Percentiles rank a stretch among this genome's conserved stretches.
Conservation (phyloP, 2,797 vertebrate genomes). For the Sitta carolinensis region DNA sequence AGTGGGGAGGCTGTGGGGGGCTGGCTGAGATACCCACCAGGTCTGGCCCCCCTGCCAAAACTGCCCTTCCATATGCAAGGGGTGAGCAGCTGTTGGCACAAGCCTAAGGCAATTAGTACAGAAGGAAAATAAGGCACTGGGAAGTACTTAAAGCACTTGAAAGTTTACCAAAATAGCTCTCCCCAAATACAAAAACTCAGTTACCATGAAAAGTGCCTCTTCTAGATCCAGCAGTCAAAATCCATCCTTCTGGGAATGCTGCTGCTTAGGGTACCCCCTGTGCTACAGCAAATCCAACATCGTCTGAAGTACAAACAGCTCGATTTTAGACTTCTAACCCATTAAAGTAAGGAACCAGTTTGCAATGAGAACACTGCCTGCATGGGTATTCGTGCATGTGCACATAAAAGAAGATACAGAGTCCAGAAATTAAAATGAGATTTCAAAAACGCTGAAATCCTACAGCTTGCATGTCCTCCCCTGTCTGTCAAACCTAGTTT, state of each 20-base stretch:
- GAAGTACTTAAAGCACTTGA: neutral
- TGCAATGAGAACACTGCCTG: neutral
- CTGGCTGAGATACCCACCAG: neutral
- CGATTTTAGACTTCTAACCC: neutral
- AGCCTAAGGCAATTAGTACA: neutral
- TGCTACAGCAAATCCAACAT: neutral
- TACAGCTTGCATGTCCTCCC: conserved; percentile 48
- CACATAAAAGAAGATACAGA: conserved; percentile 13
- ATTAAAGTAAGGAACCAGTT: neutral
- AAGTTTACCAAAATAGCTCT: conserved; percentile 3
- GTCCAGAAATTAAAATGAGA: conserved; percentile 65
- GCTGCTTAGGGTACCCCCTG: neutral
- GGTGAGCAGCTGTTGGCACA: neutral
- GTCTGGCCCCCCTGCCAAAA: neutral
- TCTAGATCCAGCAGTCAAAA: neutral
- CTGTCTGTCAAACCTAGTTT: conserved; percentile 55
- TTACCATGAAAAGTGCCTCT: neutral
- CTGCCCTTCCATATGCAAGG: neutral
- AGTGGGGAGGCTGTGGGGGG: neutral
- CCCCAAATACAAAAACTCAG: neutral
- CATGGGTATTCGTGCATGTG: neutral
- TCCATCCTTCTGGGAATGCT: rapidly evolving
- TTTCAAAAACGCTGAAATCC: conserved; percentile 50
- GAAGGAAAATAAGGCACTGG: neutral
- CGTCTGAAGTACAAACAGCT: neutral